Evolutionary conservation across 2,113 vertebrate species (phyloP).

Genomic region (Cinclus cinclus): DNA sequence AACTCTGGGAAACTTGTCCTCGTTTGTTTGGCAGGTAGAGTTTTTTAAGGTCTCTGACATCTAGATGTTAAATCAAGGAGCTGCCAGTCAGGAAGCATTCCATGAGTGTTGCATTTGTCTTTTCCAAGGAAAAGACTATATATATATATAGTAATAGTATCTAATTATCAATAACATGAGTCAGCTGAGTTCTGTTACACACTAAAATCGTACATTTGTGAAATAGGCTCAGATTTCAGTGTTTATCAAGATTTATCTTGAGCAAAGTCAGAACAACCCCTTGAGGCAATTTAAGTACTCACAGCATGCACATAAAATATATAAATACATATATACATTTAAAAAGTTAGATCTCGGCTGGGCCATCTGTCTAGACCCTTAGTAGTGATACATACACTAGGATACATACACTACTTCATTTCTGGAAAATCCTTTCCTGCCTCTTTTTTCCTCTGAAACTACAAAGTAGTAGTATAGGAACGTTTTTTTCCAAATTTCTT

Average conservation of each 20-base stretch:
- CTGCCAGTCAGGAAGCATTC: neutral
- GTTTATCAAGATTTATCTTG: neutral
- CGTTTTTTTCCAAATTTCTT: neutral
- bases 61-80: neutral
- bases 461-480: neutral
- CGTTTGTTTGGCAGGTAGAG: neutral
- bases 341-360: neutral
- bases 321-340: neutral
- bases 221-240: neutral
- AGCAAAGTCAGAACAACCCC: neutral
- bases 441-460: neutral
- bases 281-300: neutral
- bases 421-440: neutral
- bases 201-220: neutral
- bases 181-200: neutral
- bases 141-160: too few species aligned
- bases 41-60: neutral
- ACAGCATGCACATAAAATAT: neutral
- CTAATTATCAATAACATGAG: neutral
- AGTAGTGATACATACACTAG: accelerated
- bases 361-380: neutral
- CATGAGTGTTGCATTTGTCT: neutral
- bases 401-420: neutral
- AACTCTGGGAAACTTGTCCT: neutral
- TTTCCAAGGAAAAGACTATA: neutral